Base-by-base conservation (phyloP, 2,797 vertebrate species). In the Phoeniculus purpureus region DNA sequence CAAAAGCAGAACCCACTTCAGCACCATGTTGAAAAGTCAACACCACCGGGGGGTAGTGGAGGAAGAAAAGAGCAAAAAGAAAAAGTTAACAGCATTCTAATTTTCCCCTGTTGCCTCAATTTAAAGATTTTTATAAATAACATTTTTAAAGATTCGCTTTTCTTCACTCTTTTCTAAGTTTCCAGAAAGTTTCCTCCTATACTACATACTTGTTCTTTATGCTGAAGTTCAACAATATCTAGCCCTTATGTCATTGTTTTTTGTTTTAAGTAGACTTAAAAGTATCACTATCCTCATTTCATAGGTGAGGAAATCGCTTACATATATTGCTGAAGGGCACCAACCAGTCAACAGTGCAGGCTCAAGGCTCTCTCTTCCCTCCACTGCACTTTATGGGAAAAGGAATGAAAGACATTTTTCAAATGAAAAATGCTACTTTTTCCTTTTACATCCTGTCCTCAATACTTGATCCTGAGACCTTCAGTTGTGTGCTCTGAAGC, bases 1-100 rank as follows among this genome's bases (percentile, higher is more conserved):
- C 54, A 67, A 94, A 93, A 88, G 64, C 75, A 93, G 88, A 95
- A 92, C 50, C 78, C 78, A 77, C 81, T 94, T 92, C 92, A 92
- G 80, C 84, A 92, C 20, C n/a, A 51, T 77, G 84, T 51, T 89
- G 92, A 93, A 96, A 95, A 93, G 65, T 48, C 61, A 91, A 92
- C 71, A 77, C 14, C 2, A 0, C n/a, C n/a, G 32, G 40, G n/a
- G 59, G 64, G n/a, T 17, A 8, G 40, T 0, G 1, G 51, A 26
- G 50, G 52, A 88, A 78, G 40, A 81, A 94, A 66, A 64, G 47
- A 90, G 61, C 32, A 77, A 70, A 66, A 60, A 70, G 74, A 65
- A 55, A 4, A 93, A 60, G n/a, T 94, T 85, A 82, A 84, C 55
- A 81, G 51, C 61, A 62, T 81, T 93, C 85, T 91, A 88, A 88